A percentile compares a stretch with the other conserved stretches of the same genome.
phyloP scores from a whole-genome alignment of 2,797 vertebrate species.

The Remorina albescens region DNA sequence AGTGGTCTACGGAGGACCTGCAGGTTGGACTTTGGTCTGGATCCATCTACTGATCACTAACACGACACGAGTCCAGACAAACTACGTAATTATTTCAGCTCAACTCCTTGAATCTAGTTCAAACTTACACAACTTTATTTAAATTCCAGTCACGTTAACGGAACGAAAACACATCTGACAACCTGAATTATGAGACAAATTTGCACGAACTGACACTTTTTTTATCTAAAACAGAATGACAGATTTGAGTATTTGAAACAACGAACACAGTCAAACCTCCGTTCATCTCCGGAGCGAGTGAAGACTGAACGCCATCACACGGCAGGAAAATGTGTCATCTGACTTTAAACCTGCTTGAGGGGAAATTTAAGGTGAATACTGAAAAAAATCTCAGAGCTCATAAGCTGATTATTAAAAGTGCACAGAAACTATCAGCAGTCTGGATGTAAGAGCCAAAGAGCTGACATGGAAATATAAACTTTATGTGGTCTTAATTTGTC shows the following conservation, averaged over 20 bases:
- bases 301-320: neutral
- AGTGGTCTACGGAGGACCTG: no score
- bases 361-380: neutral
- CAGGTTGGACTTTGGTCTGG: no score
- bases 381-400: conserved; percentile 10
- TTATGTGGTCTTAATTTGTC: conserved; percentile 53
- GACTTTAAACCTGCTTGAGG: conserved; percentile 14
- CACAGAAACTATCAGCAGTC: neutral
- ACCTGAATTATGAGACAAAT: neutral
- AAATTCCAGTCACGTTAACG: neutral
- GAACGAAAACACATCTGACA: neutral
- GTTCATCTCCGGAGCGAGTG: neutral
- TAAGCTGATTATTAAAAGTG: conserved; percentile 37
- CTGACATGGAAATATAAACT: conserved; percentile 26
- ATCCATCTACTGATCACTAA: no score
- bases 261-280: neutral
- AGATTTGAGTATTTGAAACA: conserved; percentile 1
- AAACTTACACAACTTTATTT: neutral
- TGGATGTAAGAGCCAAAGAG: conserved; percentile 1
- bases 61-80: no score
- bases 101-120: neutral
- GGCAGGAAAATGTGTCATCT: neutral
- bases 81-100: neutral
- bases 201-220: neutral
- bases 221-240: neutral